Conservation (phyloP, 2,888 invertebrate species). For the Cephus nigrinus region DNA sequence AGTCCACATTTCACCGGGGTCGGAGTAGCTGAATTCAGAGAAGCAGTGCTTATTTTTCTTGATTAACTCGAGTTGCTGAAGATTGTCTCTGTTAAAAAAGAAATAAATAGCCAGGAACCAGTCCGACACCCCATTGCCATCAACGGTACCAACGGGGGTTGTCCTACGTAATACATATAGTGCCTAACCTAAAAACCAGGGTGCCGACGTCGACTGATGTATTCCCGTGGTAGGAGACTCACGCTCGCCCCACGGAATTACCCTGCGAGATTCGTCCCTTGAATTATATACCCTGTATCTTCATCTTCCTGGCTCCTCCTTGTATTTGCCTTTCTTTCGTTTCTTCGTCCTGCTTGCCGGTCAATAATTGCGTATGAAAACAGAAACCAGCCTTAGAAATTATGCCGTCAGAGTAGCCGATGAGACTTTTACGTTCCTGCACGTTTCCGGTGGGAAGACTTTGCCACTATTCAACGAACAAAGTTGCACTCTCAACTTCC, state of each 20-base stretch:
- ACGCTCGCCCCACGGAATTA: background rate
- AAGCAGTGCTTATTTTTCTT: slow-evolving; percentile 37
- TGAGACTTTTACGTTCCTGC: background rate
- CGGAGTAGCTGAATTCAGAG: slow-evolving; percentile 10
- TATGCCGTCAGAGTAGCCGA: background rate
- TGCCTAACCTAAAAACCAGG: background rate
- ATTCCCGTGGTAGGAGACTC: background rate
- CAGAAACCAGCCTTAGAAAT: background rate
- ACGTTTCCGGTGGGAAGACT: background rate
- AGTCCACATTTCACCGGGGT: slow-evolving; percentile 5
- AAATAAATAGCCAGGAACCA: slow-evolving; percentile 10
- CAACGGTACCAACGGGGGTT: background rate
- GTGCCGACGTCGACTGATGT: background rate
- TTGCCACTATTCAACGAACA: background rate
- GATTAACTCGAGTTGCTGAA: slow-evolving; percentile 35
- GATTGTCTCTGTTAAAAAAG: slow-evolving; percentile 18
- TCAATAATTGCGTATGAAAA: background rate
- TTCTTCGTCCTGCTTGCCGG: background rate
- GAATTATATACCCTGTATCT: background rate
- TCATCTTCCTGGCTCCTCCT: background rate
- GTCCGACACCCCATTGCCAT: background rate
- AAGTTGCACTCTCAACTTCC: background rate
- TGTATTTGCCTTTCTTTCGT: background rate
- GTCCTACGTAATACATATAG: background rate
- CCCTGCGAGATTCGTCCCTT: background rate